Evolutionary conservation across 1,140 invertebrate species (phyloP), one percentile per base, ranked within the genome.

Genomic region (Antheraea pernyi): DNA sequence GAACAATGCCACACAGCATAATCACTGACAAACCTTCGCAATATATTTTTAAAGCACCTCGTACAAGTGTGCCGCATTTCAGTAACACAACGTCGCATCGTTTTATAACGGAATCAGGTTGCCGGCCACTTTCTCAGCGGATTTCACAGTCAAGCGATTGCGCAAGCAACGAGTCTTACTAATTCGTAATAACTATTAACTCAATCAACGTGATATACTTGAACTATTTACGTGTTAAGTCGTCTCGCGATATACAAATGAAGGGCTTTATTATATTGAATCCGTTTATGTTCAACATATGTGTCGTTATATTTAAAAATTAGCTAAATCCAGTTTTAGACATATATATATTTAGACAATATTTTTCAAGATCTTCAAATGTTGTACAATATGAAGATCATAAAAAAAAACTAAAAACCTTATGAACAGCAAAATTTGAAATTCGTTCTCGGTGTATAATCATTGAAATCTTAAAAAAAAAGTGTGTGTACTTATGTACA

Each of bases 181-280:
- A 53, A 53, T 53, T 53, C 46, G 46, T 53, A 53, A 53, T 53
- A 53, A 53, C 46, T 53, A 53, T 53, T 53, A 53, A 53, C 46
- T 53, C 46, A 13, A 53, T 53, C 16, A 13, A 53, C 46, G 46
- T 13, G 46, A 53, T 53, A 53, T 53, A 53, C 46, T 16, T n/a
- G 16, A 53, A 53, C 46, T 53, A 53, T 11, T 53, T 53, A 53
- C 11, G 11, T 53, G 46, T 53, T 53, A 53, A 53, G 16, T 13
- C 46, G 46, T 53, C 46, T 13, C 11, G 39, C 39, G 39, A 42
- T 42, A 9, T 7, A 42, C 39, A 16, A 16, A 53, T 42, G 46
- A 53, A 53, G 46, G 11, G 11, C 46, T 53, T 53, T 53, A 16
- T 53, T 53, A 10, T 0, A 53, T 53, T 30, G 22, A 30, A 4